A percentile compares a stretch with the other conserved stretches of the same genome.
phyloP scores from a whole-genome alignment of 2,888 invertebrate species.

The Conchocele bisecta region DNA sequence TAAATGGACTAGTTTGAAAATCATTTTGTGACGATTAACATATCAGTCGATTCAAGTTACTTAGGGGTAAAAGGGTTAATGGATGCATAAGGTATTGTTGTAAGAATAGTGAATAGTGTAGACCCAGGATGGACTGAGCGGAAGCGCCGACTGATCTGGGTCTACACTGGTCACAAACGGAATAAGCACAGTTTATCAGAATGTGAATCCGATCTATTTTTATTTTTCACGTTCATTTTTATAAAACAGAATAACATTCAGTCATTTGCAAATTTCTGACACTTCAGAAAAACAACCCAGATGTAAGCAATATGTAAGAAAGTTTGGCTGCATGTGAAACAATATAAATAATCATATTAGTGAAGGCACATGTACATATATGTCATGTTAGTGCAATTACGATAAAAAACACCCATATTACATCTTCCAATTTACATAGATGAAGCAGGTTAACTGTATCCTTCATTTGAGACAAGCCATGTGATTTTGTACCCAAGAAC shows the following conservation, averaged over 20 bases:
- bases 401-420: no score
- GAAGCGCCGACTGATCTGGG: background rate
- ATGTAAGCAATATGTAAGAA: background rate
- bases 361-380: background rate
- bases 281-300: background rate
- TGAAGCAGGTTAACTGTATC: no score
- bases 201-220: background rate
- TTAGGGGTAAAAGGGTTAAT: background rate
- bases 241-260: background rate
- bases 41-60: no score
- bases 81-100: background rate
- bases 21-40: no score
- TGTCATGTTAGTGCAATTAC: no score
- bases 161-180: background rate
- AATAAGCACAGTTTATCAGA: background rate
- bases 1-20: no score
- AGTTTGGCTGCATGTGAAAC: constrained; percentile 5
- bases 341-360: background rate
- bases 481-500: no score
- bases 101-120: background rate
- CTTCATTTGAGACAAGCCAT: no score
- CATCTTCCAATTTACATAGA: no score
- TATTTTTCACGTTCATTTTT: background rate
- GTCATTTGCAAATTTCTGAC: background rate
- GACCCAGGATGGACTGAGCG: background rate